phyloP scores from a whole-genome alignment of 2,797 vertebrate species.

The Enteromius treurensis region DNA sequence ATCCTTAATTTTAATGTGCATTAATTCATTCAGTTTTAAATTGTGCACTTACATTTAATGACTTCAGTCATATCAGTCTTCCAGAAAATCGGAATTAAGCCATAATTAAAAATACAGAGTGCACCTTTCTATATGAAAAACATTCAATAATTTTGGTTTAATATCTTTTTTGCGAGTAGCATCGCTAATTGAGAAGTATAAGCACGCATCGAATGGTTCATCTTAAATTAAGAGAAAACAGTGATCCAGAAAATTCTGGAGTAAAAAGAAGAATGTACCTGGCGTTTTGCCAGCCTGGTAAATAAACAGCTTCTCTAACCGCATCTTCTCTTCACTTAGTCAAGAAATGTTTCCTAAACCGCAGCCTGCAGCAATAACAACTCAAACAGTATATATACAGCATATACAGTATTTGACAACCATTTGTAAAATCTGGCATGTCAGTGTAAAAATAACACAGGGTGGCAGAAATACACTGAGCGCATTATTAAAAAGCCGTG shows the following conservation, averaged over 20 bases:
- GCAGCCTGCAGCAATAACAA: constrained; percentile 6
- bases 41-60: neutral
- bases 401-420: constrained; percentile 3
- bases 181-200: neutral
- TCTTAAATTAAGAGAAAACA: neutral
- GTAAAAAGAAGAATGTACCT: neutral
- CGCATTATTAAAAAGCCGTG: neutral
- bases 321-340: constrained; percentile 24
- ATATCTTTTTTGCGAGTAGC: neutral
- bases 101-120: neutral
- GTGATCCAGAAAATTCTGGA: neutral
- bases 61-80: neutral
- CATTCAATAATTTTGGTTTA: neutral
- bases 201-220: neutral
- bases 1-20: neutral
- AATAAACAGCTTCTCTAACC: neutral
- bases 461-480: neutral
- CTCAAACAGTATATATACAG: constrained; percentile 4
- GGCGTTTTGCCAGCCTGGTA: neutral
- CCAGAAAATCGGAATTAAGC: neutral
- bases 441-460: constrained; percentile 1
- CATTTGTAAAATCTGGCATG: neutral
- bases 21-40: neutral
- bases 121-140: neutral
- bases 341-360: constrained; percentile 3